Base-by-base conservation (phyloP, 2,797 vertebrate genomes). In the Vipera latastei region DNA sequence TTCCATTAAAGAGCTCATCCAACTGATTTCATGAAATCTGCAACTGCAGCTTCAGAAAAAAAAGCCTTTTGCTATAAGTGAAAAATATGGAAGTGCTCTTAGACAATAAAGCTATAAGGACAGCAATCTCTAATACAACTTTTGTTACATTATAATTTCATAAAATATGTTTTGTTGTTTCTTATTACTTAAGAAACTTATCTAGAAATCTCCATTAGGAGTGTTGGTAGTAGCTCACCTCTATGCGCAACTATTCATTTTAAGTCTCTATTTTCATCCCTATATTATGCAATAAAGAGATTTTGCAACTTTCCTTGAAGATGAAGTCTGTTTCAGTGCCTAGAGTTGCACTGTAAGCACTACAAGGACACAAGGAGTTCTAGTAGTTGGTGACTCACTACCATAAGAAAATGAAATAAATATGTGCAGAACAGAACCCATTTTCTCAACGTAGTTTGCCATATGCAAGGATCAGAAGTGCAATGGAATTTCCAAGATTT, bases 1-100 rank as follows among this genome's bases (percentile, higher is more conserved):
- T 61, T 89, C 57, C 59, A 56, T 60, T 55, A 92, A 59, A 6
- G 26, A 92, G 13, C 14, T 28, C 65, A 88, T 92, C 86, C 56
- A 88, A 89, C 28, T 92, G 65, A 89, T 69, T 69, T 89, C 89
- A 78, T 88, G 38, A 78, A 78, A 59, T 73, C 20, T 92, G 63
- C 63, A 92, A 59, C 48, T 53, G 2, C 11, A 56, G 18, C 44
- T 69, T 69, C 60, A 32, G 89, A 57, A 92, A 44, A 73, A 0
- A 73, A 56, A 32, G 25, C 9, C 12, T 4, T 16, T 89, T 61
- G 69, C 20, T 83, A 89, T 89, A 44, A 7, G 53, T 69, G 51
- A 90, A 18, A 90, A 90, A 69, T 92, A 56, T 44, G 55, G 25
- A 53, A 63, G 14, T 6, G 20, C 38, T 61, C 48, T 83, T 28